Base-by-base conservation (phyloP, 2,888 invertebrate species). In the Drosophila lacicola region DNA sequence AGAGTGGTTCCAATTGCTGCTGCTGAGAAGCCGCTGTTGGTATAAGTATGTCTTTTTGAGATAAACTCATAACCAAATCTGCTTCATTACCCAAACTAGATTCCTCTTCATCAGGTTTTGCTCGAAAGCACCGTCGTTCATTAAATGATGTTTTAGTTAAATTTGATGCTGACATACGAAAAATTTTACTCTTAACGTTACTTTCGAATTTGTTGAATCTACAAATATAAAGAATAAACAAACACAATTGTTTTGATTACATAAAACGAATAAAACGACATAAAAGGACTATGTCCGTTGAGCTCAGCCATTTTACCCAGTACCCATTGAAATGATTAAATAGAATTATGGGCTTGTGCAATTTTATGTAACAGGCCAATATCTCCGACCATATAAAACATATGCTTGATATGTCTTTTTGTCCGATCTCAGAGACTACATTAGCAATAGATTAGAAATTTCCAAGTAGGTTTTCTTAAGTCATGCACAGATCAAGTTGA, bases 11-110 rank as follows among this genome's bases (percentile, higher is more conserved):
- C 93, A 93, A 93, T 93, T 94, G 93, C 92, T 90, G 90, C 56
- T 88, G 94, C 92, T 89, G 94, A 93, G 86, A 93, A 93, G 92
- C 93, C 93, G 92, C 92, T 93, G 93, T 93, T 93, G 93, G 93
- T 86, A 86, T 67, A 62, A 93, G 93, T 88, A 85, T 66, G 60
- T 94, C 93, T 90, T 92, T 92, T 81, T 90, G 96, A 92, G 96
- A 96, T 92, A 96, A 93, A 93, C 96, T 96, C 96, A 96, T 96
- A 93, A 96, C 96, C 94, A 96, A 94, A 92, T 96, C 96, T 91
- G 95, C 95, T 91, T 95, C 96, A 94, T 95, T 95, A 92, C 95
- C 93, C 90, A 95, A 93, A 91, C 94, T 94, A 87, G 93, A 94
- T 80, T 78, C 78, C 53, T 94, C 94, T 88, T 94, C 94, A 85